A percentile compares a stretch with the other conserved stretches of the same genome.
Evolutionary conservation across 2,888 invertebrate species (phyloP).

Genomic region (Dascillus cervinus): DNA sequence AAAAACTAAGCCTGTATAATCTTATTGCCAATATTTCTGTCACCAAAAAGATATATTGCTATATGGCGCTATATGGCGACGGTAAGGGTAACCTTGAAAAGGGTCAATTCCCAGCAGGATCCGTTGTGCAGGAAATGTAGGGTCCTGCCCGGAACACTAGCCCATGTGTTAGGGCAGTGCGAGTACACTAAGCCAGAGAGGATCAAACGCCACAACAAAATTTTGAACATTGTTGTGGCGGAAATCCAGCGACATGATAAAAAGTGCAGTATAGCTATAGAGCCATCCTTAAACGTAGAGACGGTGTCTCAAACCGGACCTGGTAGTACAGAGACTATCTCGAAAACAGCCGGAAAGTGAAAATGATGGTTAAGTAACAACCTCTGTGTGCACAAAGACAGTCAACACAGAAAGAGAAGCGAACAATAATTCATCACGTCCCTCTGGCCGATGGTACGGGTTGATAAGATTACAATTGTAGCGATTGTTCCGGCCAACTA

Average conservation of each 20-base stretch:
- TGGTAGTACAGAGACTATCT: slow-evolving; percentile 21
- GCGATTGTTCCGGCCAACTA: too few relatives aligned
- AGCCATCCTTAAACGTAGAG: slow-evolving; percentile 10
- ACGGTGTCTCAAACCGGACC: slow-evolving; percentile 26
- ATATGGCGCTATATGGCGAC: slow-evolving; percentile 26
- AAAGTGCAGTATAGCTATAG: slow-evolving; percentile 15
- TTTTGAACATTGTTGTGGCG: slow-evolving; percentile 14
- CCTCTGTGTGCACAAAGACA: too few relatives aligned
- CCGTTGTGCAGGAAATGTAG: slow-evolving; percentile 26
- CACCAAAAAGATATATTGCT: too few relatives aligned
- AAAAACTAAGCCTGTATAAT: too few relatives aligned
- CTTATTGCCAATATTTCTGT: too few relatives aligned
- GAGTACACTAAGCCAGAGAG: slow-evolving; percentile 17
- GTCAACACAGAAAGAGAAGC: too few relatives aligned
- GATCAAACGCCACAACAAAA: slow-evolving; percentile 22
- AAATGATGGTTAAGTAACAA: slow-evolving; percentile 23
- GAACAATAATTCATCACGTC: too few relatives aligned
- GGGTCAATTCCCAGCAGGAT: slow-evolving; percentile 20
- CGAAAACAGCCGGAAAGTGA: slow-evolving; percentile 18
- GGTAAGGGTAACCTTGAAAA: slow-evolving; percentile 21
- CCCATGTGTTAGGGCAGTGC: slow-evolving; percentile 27
- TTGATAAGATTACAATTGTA: too few relatives aligned
- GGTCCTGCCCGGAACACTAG: slow-evolving; percentile 26
- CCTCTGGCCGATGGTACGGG: too few relatives aligned
- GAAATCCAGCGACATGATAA: slow-evolving; percentile 8